Percentiles rank a stretch among this genome's conserved stretches.
Conservation (phyloP, 2,113 vertebrate genomes). For the Noturus placidus region DNA sequence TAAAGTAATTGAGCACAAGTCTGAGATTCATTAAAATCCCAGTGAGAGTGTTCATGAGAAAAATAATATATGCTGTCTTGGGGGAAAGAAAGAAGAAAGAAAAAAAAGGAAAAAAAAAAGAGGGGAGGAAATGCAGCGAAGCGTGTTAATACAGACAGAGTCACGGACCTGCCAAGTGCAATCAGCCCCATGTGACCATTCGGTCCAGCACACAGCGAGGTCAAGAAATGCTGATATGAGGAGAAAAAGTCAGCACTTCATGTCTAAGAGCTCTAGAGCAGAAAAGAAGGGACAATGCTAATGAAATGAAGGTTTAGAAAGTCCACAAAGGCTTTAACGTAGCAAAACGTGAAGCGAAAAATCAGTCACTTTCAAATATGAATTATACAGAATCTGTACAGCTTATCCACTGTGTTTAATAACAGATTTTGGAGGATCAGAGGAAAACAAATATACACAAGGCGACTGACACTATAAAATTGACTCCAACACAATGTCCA, state of each 20-base stretch:
- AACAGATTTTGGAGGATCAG: no score
- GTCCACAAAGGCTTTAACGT: background rate
- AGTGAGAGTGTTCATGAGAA: background rate
- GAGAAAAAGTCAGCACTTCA: background rate
- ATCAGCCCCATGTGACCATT: slow-evolving; percentile 68
- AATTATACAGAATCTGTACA: background rate
- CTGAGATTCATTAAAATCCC: background rate
- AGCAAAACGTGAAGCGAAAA: background rate
- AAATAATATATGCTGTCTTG: background rate
- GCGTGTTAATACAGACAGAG: slow-evolving; percentile 9
- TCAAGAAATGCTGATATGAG: background rate
- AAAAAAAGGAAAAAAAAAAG: no score
- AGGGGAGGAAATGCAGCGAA: background rate
- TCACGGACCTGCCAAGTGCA: slow-evolving; percentile 66
- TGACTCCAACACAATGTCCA: no score
- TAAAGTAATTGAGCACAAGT: background rate
- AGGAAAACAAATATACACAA: no score
- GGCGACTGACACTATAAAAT: background rate
- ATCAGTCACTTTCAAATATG: background rate
- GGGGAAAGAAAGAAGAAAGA: background rate
- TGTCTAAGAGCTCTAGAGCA: background rate
- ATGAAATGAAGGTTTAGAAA: background rate
- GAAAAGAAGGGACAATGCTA: background rate
- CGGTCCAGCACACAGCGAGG: background rate
- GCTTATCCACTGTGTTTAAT: background rate